Evolutionary conservation across 1,140 invertebrate species (phyloP).

Genomic region (Bombus terrestris): DNA sequence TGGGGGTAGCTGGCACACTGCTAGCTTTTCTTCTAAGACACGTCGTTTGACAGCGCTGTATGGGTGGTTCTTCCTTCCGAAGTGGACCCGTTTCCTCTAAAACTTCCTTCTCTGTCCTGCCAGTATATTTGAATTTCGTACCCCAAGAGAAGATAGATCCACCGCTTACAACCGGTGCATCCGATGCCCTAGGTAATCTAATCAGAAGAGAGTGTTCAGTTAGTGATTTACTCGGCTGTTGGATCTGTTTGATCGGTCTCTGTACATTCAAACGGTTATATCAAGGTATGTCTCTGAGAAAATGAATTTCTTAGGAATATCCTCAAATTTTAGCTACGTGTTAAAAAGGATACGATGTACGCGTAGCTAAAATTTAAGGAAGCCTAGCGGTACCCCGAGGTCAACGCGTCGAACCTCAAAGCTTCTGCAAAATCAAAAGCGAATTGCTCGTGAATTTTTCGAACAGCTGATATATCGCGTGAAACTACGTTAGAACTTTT

Average conservation of each 20-base stretch:
- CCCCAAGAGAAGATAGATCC: conserved; percentile 97
- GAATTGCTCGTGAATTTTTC: too few species aligned
- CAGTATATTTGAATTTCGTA: conserved; percentile 96
- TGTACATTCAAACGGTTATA: neutral
- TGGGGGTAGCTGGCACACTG: conserved; percentile 93
- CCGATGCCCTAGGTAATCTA: conserved; percentile 93
- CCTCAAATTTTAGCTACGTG: too few species aligned
- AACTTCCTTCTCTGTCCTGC: conserved; percentile 94
- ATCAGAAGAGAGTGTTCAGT: neutral
- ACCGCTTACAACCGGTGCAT: conserved; percentile 94
- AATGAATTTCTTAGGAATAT: too few species aligned
- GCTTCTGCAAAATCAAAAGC: too few species aligned
- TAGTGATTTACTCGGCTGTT: neutral
- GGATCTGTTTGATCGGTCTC: too few species aligned
- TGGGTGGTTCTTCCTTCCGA: conserved; percentile 84
- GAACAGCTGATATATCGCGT: too few species aligned
- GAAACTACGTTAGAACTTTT: too few species aligned
- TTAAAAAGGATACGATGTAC: too few species aligned
- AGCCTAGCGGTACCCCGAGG: too few species aligned
- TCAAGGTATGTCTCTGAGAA: too few species aligned
- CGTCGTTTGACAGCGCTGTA: conserved; percentile 84
- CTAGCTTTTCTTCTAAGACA: conserved; percentile 90
- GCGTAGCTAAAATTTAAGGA: too few species aligned
- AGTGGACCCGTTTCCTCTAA: conserved; percentile 87
- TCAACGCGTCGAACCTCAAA: too few species aligned